phyloP scores from a whole-genome alignment of 2,797 vertebrate species.

The Scleropages formosus region DNA sequence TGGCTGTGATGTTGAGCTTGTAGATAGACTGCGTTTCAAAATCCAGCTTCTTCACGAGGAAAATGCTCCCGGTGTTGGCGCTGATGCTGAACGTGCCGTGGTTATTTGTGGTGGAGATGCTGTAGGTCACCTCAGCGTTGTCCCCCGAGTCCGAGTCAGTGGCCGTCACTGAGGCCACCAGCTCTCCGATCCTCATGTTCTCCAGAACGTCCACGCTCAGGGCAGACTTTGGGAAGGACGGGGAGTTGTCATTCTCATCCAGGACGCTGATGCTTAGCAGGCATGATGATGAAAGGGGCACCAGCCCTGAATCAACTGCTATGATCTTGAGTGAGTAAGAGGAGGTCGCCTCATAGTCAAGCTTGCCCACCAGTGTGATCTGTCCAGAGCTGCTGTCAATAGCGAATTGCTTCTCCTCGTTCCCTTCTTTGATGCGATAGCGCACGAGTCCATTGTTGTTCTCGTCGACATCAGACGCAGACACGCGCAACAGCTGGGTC shows the following conservation, averaged over 20 bases:
- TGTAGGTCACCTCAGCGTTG: slow-evolving; percentile 91
- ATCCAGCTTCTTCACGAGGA: slow-evolving; percentile 89
- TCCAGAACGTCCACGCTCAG: slow-evolving; percentile 88
- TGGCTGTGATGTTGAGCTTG: slow-evolving; percentile 90
- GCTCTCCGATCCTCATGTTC: slow-evolving; percentile 93
- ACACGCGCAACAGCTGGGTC: slow-evolving; percentile 89
- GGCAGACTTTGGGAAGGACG: slow-evolving; percentile 85
- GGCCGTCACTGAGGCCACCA: slow-evolving; percentile 90
- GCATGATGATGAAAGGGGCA: slow-evolving; percentile 84
- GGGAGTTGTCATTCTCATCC: slow-evolving; percentile 95
- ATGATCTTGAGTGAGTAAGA: slow-evolving; percentile 86
- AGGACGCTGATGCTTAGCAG: slow-evolving; percentile 84
- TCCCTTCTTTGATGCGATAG: slow-evolving; percentile 83
- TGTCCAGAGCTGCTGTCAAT: slow-evolving; percentile 85
- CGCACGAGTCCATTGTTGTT: slow-evolving; percentile 84
- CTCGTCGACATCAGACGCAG: slow-evolving; percentile 92
- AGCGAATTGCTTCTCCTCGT: slow-evolving; percentile 85
- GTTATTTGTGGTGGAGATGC: slow-evolving; percentile 87
- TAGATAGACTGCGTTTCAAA: slow-evolving; percentile 92
- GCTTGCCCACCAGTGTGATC: slow-evolving; percentile 81
- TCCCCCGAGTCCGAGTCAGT: slow-evolving; percentile 87
- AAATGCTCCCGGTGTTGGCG: slow-evolving; percentile 93
- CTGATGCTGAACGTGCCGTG: slow-evolving; percentile 96
- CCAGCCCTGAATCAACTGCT: slow-evolving; percentile 79
- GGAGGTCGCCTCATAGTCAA: slow-evolving; percentile 88